These are phyloP conservation scores for Loripinus fragilis DNA, from an alignment of 2,888 invertebrate species.

Conservation along the genomic window DNA sequence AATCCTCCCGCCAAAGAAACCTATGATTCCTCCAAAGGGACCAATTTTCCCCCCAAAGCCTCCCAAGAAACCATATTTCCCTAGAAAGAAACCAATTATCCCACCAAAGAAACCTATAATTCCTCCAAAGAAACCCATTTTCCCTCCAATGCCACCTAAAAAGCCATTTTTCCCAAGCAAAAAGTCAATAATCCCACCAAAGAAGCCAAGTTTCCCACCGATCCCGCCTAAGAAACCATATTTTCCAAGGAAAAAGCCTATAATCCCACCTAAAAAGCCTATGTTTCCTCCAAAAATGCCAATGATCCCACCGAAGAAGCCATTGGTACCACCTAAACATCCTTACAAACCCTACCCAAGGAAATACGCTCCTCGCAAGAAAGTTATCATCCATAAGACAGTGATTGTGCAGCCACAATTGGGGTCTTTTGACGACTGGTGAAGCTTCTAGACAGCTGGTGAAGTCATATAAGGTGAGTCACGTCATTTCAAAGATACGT, in stretches of 20 bases:
- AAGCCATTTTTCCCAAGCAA: neutral
- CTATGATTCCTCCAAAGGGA: neutral
- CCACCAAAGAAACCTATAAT: neutral
- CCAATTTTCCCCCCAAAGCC: constrained; percentile 1
- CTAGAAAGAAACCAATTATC: neutral
- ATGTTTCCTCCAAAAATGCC: constrained; percentile 14
- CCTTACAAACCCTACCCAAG: neutral
- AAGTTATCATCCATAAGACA: neutral
- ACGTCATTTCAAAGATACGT: no score
- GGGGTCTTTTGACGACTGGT: neutral
- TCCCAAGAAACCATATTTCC: neutral
- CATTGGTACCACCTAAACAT: constrained; percentile 6
- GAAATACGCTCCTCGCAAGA: neutral
- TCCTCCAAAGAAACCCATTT: constrained; percentile 18
- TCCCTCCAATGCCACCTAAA: neutral
- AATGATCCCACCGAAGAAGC: neutral
- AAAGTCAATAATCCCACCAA: neutral
- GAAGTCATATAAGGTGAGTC: no score
- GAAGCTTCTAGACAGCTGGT: no score
- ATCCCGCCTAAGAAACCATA: constrained; percentile 8
- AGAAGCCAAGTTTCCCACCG: neutral
- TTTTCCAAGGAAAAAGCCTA: constrained; percentile 1
- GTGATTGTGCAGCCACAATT: neutral
- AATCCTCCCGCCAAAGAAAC: constrained; percentile 1
- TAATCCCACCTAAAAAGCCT: constrained; percentile 7